A percentile compares a stretch with the other conserved stretches of the same genome.
Conservation (phyloP, 1,140 invertebrate species). For the Amphibalanus amphitrite region DNA sequence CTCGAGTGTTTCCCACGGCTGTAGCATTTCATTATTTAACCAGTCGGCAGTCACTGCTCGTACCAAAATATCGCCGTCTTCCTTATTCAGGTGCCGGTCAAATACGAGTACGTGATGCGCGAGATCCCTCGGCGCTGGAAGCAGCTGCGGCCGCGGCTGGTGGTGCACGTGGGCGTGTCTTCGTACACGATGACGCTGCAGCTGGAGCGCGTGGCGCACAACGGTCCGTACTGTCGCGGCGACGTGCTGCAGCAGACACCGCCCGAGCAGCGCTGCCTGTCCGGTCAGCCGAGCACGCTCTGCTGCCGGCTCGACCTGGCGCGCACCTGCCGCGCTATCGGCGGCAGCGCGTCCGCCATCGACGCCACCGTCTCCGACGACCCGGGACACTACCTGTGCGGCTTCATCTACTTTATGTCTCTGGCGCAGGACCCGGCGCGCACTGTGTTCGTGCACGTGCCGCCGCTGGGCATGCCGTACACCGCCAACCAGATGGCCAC, state of each 20-base stretch:
- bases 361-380: conserved; percentile 29
- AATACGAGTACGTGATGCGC: conserved; percentile 40
- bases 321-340: conserved; percentile 25
- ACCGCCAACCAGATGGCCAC: too few relatives aligned
- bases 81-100: conserved; percentile 42
- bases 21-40: too few relatives aligned
- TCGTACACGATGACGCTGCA: conserved; percentile 29
- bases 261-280: conserved; percentile 22
- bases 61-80: conserved; percentile 31
- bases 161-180: conserved; percentile 34
- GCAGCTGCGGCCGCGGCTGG: conserved; percentile 26
- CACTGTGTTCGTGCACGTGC: conserved; percentile 36
- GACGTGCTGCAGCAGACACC: conserved; percentile 25
- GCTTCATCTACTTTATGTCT: conserved; percentile 33
- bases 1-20: too few relatives aligned
- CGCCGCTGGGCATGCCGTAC: conserved; percentile 22
- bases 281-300: conserved; percentile 14
- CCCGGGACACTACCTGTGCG: conserved; percentile 33
- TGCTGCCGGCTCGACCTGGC: conserved; percentile 27
- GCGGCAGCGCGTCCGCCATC: conserved; percentile 21
- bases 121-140: conserved; percentile 43
- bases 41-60: neutral
- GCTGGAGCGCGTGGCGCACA: conserved; percentile 30
- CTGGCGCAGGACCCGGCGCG: conserved; percentile 26
- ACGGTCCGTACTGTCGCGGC: conserved; percentile 26